Conservation (phyloP, 2,888 invertebrate species). For the Lomographa bimaculata region DNA sequence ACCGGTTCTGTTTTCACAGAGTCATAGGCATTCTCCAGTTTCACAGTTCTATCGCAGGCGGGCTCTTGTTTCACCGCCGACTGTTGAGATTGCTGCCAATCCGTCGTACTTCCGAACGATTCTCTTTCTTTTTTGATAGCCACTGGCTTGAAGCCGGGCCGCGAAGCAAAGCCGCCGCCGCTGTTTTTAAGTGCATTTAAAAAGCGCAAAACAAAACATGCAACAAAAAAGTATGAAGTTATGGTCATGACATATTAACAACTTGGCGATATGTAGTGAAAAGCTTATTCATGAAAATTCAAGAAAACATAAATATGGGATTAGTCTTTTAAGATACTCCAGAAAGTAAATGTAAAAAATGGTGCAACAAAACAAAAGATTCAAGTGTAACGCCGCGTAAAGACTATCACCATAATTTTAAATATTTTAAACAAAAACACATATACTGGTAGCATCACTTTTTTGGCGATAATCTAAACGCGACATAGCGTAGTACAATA, state of each 20-base stretch:
- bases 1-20: background rate
- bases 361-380: too few species aligned
- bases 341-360: too few species aligned
- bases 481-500: too few species aligned
- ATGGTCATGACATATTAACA: background rate
- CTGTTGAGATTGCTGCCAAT: constrained; percentile 1
- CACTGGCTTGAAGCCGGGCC: constrained; percentile 33
- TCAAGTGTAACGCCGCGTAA: too few species aligned
- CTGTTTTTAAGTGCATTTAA: constrained; percentile 27
- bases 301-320: too few species aligned
- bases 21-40: background rate
- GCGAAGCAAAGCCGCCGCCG: constrained; percentile 25
- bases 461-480: too few species aligned
- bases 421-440: too few species aligned
- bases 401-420: too few species aligned
- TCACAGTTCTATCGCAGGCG: background rate
- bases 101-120: constrained; percentile 2
- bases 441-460: too few species aligned
- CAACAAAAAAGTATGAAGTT: constrained; percentile 3
- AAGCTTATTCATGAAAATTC: background rate
- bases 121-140: constrained; percentile 16
- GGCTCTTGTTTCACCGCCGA: constrained; percentile 2
- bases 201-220: constrained; percentile 23
- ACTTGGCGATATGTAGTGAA: background rate
- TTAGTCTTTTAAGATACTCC: too few species aligned